Percentiles rank a stretch among this genome's conserved stretches.
Conservation (phyloP, 2,888 invertebrate species). For the Villa cingulata region DNA sequence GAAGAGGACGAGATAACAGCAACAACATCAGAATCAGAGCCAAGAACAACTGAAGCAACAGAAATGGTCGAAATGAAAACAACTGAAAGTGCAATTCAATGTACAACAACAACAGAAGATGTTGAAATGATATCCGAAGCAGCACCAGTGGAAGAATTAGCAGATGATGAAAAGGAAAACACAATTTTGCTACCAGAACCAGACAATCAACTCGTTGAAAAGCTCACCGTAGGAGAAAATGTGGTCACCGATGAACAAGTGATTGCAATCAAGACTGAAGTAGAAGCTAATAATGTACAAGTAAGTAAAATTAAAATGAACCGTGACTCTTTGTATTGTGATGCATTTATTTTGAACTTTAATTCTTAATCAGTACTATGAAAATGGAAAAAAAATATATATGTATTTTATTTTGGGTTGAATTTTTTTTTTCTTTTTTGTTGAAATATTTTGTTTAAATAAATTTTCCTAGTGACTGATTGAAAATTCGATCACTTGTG, state of each 20-base stretch:
- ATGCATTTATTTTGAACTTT: too few species aligned
- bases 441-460: too few species aligned
- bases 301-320: background rate
- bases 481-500: too few species aligned
- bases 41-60: background rate
- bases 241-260: background rate
- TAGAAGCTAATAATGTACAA: background rate
- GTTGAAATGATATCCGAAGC: too few species aligned
- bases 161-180: background rate
- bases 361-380: too few species aligned
- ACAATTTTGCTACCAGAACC: slow-evolving; percentile 4
- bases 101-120: background rate
- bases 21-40: too few species aligned
- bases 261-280: slow-evolving; percentile 1
- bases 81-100: background rate
- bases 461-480: too few species aligned
- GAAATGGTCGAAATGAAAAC: background rate
- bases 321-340: too few species aligned
- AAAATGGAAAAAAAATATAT: too few species aligned
- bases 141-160: background rate
- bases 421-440: too few species aligned
- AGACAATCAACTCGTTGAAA: background rate
- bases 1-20: too few species aligned
- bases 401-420: too few species aligned
- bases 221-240: background rate